Conservation (phyloP, 1,140 invertebrate species). For the Zaprionus davidi region DNA sequence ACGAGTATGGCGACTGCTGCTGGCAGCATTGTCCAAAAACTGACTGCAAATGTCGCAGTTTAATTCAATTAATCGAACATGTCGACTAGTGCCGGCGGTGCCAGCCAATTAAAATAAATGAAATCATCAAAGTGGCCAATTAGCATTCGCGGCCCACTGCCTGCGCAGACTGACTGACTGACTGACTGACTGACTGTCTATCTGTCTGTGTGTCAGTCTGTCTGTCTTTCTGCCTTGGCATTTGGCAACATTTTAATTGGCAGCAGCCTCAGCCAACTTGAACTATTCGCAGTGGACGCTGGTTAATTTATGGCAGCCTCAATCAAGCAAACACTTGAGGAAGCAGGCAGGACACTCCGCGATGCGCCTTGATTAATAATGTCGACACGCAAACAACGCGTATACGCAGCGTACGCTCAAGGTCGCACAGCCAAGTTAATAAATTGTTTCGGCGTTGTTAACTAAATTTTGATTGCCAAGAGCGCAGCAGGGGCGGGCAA, state of each 20-base stretch:
- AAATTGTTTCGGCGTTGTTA: slow-evolving; percentile 77
- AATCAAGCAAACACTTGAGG: slow-evolving; percentile 32
- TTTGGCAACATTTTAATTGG: slow-evolving; percentile 48
- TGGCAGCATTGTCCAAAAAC: slow-evolving; percentile 23
- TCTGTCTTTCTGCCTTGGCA: background rate
- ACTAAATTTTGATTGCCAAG: slow-evolving; percentile 77
- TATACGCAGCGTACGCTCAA: slow-evolving; percentile 55
- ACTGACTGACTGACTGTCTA: background rate
- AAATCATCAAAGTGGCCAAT: slow-evolving; percentile 47
- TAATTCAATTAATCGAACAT: slow-evolving; percentile 41
- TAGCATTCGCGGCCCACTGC: slow-evolving; percentile 26
- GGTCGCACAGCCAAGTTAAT: slow-evolving; percentile 54
- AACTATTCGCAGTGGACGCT: slow-evolving; percentile 42
- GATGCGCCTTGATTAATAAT: slow-evolving; percentile 63
- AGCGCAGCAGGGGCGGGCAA: background rate
- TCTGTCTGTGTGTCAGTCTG: background rate
- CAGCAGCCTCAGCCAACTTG: slow-evolving; percentile 1
- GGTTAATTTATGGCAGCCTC: slow-evolving; percentile 48
- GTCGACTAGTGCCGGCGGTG: slow-evolving; percentile 13
- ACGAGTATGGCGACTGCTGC: slow-evolving; percentile 6
- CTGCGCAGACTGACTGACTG: background rate
- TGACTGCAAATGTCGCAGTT: background rate
- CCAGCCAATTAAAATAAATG: slow-evolving; percentile 52
- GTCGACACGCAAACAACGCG: slow-evolving; percentile 69
- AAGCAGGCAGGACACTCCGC: background rate